These are phyloP conservation scores for Gryllus bimaculatus DNA, from an alignment of 1,140 invertebrate species.

Conservation along the genomic window DNA sequence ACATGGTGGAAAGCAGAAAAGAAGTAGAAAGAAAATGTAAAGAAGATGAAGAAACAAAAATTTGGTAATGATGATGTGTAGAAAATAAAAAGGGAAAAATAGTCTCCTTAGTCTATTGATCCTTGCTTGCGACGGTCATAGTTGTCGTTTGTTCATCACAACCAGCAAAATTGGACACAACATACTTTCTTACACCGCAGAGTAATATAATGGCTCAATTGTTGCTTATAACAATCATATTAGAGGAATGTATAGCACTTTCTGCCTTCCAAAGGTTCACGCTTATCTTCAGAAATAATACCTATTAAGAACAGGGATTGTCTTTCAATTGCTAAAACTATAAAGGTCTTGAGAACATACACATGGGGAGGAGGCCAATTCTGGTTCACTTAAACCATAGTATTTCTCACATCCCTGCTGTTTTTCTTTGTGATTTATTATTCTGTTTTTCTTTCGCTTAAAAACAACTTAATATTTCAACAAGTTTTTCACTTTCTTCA, in stretches of 20 bases:
- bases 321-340: background rate
- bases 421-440: background rate
- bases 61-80: background rate
- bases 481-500: background rate
- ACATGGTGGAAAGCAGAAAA: background rate
- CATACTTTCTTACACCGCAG: background rate
- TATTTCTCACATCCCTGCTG: background rate
- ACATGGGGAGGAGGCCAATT: slow-evolving; percentile 17
- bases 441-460: background rate
- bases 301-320: background rate
- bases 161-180: background rate
- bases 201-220: background rate
- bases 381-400: background rate
- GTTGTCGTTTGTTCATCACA: background rate
- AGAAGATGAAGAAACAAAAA: background rate
- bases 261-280: background rate
- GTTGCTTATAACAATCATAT: background rate
- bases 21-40: background rate
- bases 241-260: background rate
- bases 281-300: background rate
- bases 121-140: background rate
- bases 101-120: background rate
- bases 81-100: background rate
- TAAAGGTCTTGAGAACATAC: slow-evolving; percentile 15
- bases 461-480: background rate